These are phyloP conservation scores for Drosophila mimica DNA, from an alignment of 2,888 invertebrate genomes.

Conservation along the genomic window DNA sequence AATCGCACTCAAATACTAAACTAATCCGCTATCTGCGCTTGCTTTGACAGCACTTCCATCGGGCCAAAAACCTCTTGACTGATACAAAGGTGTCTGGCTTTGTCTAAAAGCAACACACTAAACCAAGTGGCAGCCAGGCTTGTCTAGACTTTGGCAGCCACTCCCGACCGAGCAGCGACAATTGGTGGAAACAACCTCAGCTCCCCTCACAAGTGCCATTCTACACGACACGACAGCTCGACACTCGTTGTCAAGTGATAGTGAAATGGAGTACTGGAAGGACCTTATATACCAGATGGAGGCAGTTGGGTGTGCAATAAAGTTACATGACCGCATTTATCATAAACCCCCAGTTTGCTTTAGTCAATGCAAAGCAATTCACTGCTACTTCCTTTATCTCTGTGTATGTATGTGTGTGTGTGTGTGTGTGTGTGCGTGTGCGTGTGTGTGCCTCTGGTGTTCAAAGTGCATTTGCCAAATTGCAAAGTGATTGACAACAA, in stretches of 20 bases:
- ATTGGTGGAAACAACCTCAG: slow-evolving; percentile 26
- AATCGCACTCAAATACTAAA: slow-evolving; percentile 23
- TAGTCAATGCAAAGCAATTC: slow-evolving; percentile 35
- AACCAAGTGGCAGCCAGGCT: slow-evolving; percentile 13
- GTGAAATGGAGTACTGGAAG: slow-evolving; percentile 65
- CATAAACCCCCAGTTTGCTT: slow-evolving; percentile 47
- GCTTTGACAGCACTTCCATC: slow-evolving; percentile 73
- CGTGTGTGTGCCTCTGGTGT: slow-evolving; percentile 7
- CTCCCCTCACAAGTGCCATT: slow-evolving; percentile 24
- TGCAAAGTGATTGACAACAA: slow-evolving; percentile 80
- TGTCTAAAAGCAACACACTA: slow-evolving; percentile 44
- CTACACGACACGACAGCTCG: slow-evolving; percentile 56
- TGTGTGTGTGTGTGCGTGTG: slow-evolving; percentile 9
- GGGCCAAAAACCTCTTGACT: slow-evolving; percentile 61
- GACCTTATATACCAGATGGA: neutral
- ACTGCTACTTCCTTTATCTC: slow-evolving; percentile 30
- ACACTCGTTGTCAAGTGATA: slow-evolving; percentile 70
- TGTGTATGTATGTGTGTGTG: slow-evolving; percentile 14
- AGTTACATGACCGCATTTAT: slow-evolving; percentile 66
- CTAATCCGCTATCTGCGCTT: slow-evolving; percentile 74
- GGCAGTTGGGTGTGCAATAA: slow-evolving; percentile 55
- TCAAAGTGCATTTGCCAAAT: slow-evolving; percentile 76
- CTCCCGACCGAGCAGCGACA: slow-evolving; percentile 38
- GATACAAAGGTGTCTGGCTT: slow-evolving; percentile 69
- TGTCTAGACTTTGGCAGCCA: slow-evolving; percentile 69